Conservation (phyloP, 2,113 vertebrate genomes). For the Mirounga angustirostris region DNA sequence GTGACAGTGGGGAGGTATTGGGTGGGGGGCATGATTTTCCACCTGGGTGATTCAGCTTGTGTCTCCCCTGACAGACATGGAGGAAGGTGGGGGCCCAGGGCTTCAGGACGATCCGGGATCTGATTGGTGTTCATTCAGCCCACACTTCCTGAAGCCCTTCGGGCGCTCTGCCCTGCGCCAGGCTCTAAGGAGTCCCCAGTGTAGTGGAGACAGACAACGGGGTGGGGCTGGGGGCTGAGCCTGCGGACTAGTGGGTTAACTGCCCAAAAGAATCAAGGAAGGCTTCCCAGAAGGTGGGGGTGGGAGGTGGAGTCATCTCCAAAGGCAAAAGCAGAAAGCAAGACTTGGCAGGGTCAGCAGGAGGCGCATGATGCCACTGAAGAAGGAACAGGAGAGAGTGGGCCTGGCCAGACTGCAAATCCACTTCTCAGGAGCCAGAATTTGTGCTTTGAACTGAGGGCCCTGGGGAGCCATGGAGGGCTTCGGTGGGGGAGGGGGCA, state of each 20-base stretch:
- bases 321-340: not conserved
- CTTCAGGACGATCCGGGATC: not conserved
- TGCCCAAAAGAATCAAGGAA: not conserved
- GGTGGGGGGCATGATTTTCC: not conserved
- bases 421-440: not conserved
- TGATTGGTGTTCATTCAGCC: not conserved
- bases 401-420: not conserved
- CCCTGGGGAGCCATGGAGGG: not conserved
- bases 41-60: not conserved
- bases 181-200: not conserved
- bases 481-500: not conserved
- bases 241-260: not conserved
- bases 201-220: not conserved
- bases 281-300: not conserved
- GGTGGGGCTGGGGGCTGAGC: fast-evolving
- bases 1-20: not conserved
- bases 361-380: not conserved
- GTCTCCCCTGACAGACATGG: not conserved
- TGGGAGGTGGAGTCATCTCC: not conserved
- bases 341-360: not conserved
- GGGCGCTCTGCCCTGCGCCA: not conserved
- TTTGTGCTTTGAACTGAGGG: not conserved
- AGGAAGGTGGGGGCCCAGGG: not conserved
- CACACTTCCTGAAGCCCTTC: not conserved
- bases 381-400: not conserved